phyloP scores from a whole-genome alignment of 1,140 invertebrate genomes.

The Drosophila kanapiae region DNA sequence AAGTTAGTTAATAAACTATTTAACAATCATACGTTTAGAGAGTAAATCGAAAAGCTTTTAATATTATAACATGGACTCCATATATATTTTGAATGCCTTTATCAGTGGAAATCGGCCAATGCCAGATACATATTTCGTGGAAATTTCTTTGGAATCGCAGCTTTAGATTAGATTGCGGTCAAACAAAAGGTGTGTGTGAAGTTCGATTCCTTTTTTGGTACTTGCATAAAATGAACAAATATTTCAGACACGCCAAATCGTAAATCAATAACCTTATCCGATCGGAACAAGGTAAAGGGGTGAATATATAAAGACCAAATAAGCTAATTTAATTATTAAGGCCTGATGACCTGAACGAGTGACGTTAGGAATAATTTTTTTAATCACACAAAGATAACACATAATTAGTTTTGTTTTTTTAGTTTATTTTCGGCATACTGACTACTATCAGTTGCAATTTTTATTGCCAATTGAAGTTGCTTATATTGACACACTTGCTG shows the following conservation, averaged over 20 bases:
- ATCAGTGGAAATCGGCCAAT: constrained; percentile 16
- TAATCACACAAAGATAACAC: not conserved
- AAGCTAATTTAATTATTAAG: not conserved
- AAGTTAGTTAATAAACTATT: no score
- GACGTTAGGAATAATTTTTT: not conserved
- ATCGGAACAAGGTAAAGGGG: not conserved
- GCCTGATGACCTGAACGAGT: not conserved
- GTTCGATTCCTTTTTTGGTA: not conserved
- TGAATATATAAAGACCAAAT: not conserved
- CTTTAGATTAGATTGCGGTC: constrained; percentile 20
- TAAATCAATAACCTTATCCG: constrained; percentile 8
- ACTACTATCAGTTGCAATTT: not conserved
- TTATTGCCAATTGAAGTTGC: not conserved
- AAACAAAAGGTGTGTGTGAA: not conserved
- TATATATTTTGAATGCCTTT: not conserved
- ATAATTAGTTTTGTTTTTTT: not conserved
- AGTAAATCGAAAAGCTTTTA: not conserved
- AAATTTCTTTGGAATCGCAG: constrained; percentile 22
- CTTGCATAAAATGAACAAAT: not conserved
- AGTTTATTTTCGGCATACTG: not conserved
- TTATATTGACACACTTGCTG: not conserved
- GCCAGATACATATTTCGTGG: not conserved
- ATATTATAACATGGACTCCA: not conserved
- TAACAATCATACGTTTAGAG: not conserved
- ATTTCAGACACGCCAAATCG: not conserved